A percentile compares a stretch with the other conserved stretches of the same genome.
These are phyloP conservation scores for Netelia virgata DNA, from an alignment of 2,888 invertebrate genomes.

Conservation along the genomic window DNA sequence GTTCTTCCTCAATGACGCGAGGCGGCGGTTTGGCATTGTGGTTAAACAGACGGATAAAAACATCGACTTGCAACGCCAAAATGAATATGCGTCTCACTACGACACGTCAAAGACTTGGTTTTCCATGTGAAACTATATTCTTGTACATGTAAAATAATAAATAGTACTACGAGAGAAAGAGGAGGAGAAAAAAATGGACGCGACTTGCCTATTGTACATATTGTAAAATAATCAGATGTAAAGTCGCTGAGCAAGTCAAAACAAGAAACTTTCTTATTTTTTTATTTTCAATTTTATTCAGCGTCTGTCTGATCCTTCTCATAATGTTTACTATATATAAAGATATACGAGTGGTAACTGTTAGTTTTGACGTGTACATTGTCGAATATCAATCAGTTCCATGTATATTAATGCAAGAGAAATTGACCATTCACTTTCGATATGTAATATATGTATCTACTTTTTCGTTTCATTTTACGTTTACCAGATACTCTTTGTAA, in stretches of 20 bases:
- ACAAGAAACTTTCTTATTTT: slow-evolving; percentile 49
- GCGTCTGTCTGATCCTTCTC: slow-evolving; percentile 50
- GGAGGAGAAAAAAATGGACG: slow-evolving; percentile 72
- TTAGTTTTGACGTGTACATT: slow-evolving; percentile 64
- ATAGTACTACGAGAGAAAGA: slow-evolving; percentile 29
- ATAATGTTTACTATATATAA: slow-evolving; percentile 50
- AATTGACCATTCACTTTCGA: slow-evolving; percentile 67
- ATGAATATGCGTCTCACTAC: not conserved
- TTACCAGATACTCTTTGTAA: slow-evolving; percentile 76
- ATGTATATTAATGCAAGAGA: slow-evolving; percentile 37
- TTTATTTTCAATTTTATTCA: slow-evolving; percentile 44
- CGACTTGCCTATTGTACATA: slow-evolving; percentile 83
- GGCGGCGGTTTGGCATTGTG: not conserved
- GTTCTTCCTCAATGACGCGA: not conserved
- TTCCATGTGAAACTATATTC: slow-evolving; percentile 84
- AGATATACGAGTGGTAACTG: slow-evolving; percentile 7
- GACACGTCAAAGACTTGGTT: slow-evolving; percentile 82
- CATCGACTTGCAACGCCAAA: not conserved
- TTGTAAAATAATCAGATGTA: slow-evolving; percentile 75
- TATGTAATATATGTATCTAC: slow-evolving; percentile 71
- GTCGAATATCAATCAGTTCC: slow-evolving; percentile 53
- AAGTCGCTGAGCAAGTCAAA: slow-evolving; percentile 55
- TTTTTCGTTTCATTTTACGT: slow-evolving; percentile 53
- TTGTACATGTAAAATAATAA: slow-evolving; percentile 69
- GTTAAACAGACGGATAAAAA: not conserved